Evolutionary conservation across 2,888 invertebrate species (phyloP), one percentile per base, ranked within the genome.

Genomic region (Xylota sylvarum): DNA sequence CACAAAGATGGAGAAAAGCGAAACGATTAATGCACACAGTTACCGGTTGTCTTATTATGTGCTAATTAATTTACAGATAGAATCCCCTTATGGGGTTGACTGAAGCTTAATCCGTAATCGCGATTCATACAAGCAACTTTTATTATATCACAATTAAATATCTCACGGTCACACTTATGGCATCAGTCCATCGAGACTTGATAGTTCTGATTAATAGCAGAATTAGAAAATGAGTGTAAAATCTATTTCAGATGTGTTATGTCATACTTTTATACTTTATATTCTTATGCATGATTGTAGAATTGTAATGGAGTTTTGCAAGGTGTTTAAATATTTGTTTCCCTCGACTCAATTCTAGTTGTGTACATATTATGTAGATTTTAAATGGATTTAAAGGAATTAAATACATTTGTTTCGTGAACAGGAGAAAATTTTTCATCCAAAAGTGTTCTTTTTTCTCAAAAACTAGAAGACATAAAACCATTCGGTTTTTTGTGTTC

Each of bases 101-200:
- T 58, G 14, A 58, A 58, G 56, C 19, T 35, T 35, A 35, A 12
- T 58, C 9, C 14, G 4, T 56, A 35, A 17, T 37, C 23, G 19
- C 35, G 58, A 35, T 37, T 58, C 58, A 58, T 19, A 1, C 17
- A n/a, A 56, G 9, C 27, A 10, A 35, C 17, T 50, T 50, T 48
- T 46, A 50, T 50, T 6, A 12, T 50, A 50, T 19, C 5, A 14
- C 58, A 58, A 17, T 37, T 35, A 14, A 35, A 56, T 56, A 9
- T 35, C 35, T 19, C 58, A 58, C 7, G 58, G 58, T 35, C 58
- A 32, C 19, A 58, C 58, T 58, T 37, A 58, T 35, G 35, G 58
- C 60, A 40, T 19, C n/a, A 7, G 27, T 56, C 27, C 23, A 27
- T 27, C 0, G 23, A 40, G 40, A 27, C n/a, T 7, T 7, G 5